Conservation (phyloP, 2,797 vertebrate species). For the Eptatretus atami region DNA sequence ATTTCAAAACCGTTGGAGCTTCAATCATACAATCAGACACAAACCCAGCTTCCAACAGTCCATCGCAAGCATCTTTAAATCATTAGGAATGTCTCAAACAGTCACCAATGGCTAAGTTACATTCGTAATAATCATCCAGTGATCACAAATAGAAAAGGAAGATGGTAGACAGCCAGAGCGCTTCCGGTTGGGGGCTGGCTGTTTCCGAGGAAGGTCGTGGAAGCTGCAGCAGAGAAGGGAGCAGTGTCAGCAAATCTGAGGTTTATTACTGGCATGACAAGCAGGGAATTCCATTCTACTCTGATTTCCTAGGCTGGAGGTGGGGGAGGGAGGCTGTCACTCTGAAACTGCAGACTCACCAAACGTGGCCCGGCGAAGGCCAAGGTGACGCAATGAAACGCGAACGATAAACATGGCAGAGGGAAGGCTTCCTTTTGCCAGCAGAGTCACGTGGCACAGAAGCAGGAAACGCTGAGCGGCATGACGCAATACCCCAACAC, state of each 20-base stretch:
- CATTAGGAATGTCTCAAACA: too few relatives aligned
- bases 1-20: too few relatives aligned
- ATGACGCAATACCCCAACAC: conserved; percentile 79
- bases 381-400: conserved; percentile 29
- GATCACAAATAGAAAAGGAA: conserved; percentile 91
- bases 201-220: conserved; percentile 63
- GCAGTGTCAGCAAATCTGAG: too few relatives aligned
- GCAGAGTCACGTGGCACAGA: conserved; percentile 45
- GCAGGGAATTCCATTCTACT: too few relatives aligned
- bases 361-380: conserved; percentile 70
- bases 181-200: conserved; percentile 67
- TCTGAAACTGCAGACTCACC: conserved; percentile 16
- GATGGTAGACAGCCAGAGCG: conserved; percentile 56
- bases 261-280: too few relatives aligned
- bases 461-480: conserved; percentile 51
- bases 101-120: neutral
- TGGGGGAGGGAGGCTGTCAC: too few relatives aligned
- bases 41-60: too few relatives aligned
- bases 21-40: too few relatives aligned
- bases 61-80: too few relatives aligned
- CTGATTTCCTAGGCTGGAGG: too few relatives aligned
- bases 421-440: conserved; percentile 14
- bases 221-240: conserved; percentile 21
- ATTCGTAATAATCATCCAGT: conserved; percentile 65
- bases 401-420: conserved; percentile 28